Base-by-base conservation (phyloP, 2,888 invertebrate genomes). In the Nomada lathburiana region DNA sequence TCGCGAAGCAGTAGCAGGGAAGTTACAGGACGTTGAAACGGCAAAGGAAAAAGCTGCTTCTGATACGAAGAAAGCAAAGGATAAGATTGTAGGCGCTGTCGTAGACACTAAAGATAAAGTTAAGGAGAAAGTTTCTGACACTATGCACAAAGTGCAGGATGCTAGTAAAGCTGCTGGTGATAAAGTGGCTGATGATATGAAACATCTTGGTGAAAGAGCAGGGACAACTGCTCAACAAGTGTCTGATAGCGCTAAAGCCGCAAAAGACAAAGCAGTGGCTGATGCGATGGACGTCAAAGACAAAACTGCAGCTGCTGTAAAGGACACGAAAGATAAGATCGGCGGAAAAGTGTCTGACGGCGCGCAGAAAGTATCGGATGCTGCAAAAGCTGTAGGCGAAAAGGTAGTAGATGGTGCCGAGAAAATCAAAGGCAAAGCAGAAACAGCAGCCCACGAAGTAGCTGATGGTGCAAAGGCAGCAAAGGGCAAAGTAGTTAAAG, bases 121-220 rank as follows among this genome's bases (percentile, higher is more conserved):
- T 7, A 53, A 11, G 5, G 69, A 74, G 2, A 80, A 84, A 75
- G 60, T 84, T 4, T 65, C 81, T 1, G 69, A 84, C 29, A 86
- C 75, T 44, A 81, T 84, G 1, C 85, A 90, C 4, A 90, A 88
- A 1, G 83, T 76, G 3, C 65, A 84, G 9, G 88, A 95, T 88
- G 94, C 93, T 89, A n/a, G 52, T 53, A 53, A 53, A n/a, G 52
- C 52, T 53, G 89, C 90, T 18, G 85, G 88, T 18, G 81, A 68
- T 0, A 77, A 81, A 63, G 23, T 77, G 7, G 64, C 92, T 3
- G 95, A 95, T 87, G 94, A 93, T 47, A 62, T 59, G 5, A 68
- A 26, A 23, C 55, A 29, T 52, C 36, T 42, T 50, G 55, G 62
- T 26, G 72, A 68, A 29, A 57, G 20, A 29, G 10, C 65, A 13